phyloP scores from a whole-genome alignment of 1,140 invertebrate species.

The Lordiphosa mommai region DNA sequence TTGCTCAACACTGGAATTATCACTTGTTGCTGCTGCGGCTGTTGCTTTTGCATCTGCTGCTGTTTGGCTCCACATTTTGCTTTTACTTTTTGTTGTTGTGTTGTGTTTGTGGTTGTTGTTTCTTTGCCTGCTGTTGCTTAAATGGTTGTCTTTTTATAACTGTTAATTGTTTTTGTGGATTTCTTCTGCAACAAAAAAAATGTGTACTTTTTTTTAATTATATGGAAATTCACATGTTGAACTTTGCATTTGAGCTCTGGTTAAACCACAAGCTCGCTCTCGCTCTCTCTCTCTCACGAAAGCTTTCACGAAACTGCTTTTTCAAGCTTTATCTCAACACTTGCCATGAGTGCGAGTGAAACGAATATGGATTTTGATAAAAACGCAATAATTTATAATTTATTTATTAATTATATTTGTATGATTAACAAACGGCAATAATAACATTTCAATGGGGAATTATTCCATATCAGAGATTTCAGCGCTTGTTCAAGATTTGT shows the following conservation, averaged over 20 bases:
- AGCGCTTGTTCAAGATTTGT: not conserved
- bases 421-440: conserved; percentile 24
- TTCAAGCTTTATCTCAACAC: conserved; percentile 33
- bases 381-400: conserved; percentile 60
- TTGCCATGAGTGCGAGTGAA: conserved; percentile 47
- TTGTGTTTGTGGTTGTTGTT: conserved; percentile 9
- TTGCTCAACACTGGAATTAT: conserved; percentile 61
- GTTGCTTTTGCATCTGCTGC: conserved; percentile 31
- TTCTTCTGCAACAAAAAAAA: conserved; percentile 32
- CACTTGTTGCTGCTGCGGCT: conserved; percentile 64
- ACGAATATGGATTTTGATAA: conserved; percentile 46
- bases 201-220: conserved; percentile 17
- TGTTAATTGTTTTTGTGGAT: conserved; percentile 16
- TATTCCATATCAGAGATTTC: conserved; percentile 2
- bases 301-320: conserved; percentile 63
- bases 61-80: conserved; percentile 78
- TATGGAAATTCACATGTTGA: conserved; percentile 33
- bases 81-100: conserved; percentile 37
- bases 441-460: conserved; percentile 18
- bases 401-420: conserved; percentile 34
- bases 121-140: conserved; percentile 5
- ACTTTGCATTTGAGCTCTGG: conserved; percentile 45
- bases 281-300: conserved; percentile 5
- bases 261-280: conserved; percentile 28
- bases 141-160: conserved; percentile 15